Percentiles rank a stretch among this genome's conserved stretches.
phyloP scores from a whole-genome alignment of 2,113 vertebrate species.

The Istiophorus platypterus region DNA sequence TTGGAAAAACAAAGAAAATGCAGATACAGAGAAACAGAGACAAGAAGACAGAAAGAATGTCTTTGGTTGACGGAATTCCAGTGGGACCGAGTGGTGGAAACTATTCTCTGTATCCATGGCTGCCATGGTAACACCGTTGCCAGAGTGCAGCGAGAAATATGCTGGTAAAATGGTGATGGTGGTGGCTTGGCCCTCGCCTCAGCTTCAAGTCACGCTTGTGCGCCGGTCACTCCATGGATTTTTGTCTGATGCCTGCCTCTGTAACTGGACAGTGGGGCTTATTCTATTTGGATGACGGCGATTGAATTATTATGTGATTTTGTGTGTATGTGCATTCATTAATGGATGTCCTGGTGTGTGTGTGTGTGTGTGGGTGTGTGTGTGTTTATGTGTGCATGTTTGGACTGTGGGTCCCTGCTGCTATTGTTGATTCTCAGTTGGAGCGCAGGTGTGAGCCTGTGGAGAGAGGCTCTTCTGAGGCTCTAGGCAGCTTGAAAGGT shows the following conservation, averaged over 20 bases:
- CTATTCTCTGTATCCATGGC: conserved; percentile 64
- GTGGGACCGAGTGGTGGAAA: conserved; percentile 47
- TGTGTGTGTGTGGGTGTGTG: conserved; percentile 18
- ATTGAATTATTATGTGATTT: background rate
- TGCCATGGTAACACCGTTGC: conserved; percentile 75
- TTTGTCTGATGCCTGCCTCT: background rate
- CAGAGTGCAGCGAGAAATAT: conserved; percentile 45
- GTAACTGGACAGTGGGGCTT: conserved; percentile 8
- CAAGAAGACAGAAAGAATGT: conserved; percentile 54
- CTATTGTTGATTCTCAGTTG: conserved; percentile 54
- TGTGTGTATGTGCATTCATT: conserved; percentile 7
- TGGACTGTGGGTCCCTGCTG: conserved; percentile 61
- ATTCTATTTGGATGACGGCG: conserved; percentile 3
- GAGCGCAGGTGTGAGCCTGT: conserved; percentile 69
- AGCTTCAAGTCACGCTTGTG: conserved; percentile 28
- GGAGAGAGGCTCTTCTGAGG: conserved; percentile 63
- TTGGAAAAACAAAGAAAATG: conserved; percentile 12
- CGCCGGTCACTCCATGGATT: background rate
- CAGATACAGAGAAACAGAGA: conserved; percentile 13
- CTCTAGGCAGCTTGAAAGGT: conserved; percentile 68
- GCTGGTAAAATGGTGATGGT: conserved; percentile 52
- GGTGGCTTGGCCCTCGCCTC: conserved; percentile 22
- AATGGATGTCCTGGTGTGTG: background rate
- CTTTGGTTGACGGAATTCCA: conserved; percentile 67
- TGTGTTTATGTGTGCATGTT: conserved; percentile 17